Percentiles rank a stretch among this genome's conserved stretches.
Evolutionary conservation across 2,797 vertebrate genomes (phyloP).

Genomic region (Paedocypris micromegethes): DNA sequence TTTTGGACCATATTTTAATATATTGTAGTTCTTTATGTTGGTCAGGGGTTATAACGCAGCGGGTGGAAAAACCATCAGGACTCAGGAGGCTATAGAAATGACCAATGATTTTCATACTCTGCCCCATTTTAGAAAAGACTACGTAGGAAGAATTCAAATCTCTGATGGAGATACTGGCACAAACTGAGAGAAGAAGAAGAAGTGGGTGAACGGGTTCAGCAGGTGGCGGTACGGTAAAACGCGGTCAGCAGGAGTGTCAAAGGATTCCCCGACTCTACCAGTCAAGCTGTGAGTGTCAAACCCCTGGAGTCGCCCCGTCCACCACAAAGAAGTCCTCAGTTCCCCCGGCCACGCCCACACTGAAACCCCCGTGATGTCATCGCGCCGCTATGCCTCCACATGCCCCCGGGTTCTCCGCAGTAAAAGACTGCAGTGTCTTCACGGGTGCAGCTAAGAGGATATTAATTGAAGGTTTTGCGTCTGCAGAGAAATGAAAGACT

Average conservation of each 20-base stretch:
- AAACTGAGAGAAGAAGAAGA: no score
- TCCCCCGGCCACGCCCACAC: conserved; percentile 59
- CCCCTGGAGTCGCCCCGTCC: conserved; percentile 55
- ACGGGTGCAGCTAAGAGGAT: conserved; percentile 39
- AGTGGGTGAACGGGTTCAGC: conserved; percentile 5
- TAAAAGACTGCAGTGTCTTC: conserved; percentile 42
- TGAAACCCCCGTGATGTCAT: conserved; percentile 70
- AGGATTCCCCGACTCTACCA: background rate
- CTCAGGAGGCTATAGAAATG: no score
- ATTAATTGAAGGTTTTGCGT: conserved; percentile 52
- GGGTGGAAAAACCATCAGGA: no score
- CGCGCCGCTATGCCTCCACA: conserved; percentile 62
- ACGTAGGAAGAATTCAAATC: no score
- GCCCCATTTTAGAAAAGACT: no score
- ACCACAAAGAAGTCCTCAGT: conserved; percentile 68
- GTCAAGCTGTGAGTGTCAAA: conserved; percentile 9
- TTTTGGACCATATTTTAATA: no score
- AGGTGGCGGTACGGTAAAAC: conserved; percentile 17
- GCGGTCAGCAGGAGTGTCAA: conserved; percentile 15
- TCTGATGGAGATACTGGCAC: no score
- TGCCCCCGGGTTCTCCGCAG: conserved; percentile 19
- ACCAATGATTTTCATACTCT: no score
- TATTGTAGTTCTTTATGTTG: no score
- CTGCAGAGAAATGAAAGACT: conserved; percentile 44
- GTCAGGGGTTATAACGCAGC: no score